Conservation (phyloP, 2,888 invertebrate genomes). For the Parnassius apollo region DNA sequence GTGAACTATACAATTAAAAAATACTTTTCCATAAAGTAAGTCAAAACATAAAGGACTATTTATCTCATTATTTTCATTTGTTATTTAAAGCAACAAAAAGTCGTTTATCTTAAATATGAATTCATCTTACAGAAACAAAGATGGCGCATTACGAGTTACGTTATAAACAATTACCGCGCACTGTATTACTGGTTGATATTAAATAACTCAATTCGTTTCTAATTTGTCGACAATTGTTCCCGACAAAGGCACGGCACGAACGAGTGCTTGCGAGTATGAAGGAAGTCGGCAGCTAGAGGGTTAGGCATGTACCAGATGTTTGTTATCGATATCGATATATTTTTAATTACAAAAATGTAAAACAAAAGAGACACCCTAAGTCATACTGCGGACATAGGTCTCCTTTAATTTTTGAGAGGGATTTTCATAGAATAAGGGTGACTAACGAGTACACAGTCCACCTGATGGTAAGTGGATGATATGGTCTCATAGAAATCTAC, state of each 20-base stretch:
- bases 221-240: conserved; percentile 81
- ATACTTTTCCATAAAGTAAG: too few species aligned
- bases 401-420: too few species aligned
- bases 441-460: too few species aligned
- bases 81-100: background rate
- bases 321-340: conserved; percentile 42
- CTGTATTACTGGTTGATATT: conserved; percentile 72
- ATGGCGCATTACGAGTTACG: conserved; percentile 39
- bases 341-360: background rate
- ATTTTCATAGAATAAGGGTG: too few species aligned
- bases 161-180: conserved; percentile 65
- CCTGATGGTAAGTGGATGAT: too few species aligned
- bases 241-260: conserved; percentile 79
- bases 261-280: conserved; percentile 80
- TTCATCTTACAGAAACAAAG: conserved; percentile 29
- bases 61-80: too few species aligned
- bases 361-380: too few species aligned
- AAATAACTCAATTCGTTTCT: conserved; percentile 81
- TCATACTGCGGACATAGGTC: too few species aligned
- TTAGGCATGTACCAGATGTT: conserved; percentile 44
- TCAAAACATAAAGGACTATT: too few species aligned
- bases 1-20: too few species aligned
- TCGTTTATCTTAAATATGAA: conserved; percentile 1
- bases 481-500: too few species aligned
- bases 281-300: conserved; percentile 75